phyloP scores from a whole-genome alignment of 2,888 invertebrate species.

The Coenonympha glycerion region DNA sequence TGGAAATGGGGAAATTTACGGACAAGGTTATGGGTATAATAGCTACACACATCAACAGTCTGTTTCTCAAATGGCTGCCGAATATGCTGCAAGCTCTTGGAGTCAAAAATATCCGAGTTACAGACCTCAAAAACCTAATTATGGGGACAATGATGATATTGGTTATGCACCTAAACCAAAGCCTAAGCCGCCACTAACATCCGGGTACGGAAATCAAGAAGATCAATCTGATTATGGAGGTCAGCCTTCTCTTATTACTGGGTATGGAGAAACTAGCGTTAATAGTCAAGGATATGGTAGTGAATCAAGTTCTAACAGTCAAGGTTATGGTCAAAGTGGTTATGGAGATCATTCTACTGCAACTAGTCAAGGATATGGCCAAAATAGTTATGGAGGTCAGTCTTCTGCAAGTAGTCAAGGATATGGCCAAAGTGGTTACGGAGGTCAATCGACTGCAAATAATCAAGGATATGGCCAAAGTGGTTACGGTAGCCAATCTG shows the following conservation, averaged over 20 bases:
- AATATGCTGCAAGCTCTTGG: conserved; percentile 24
- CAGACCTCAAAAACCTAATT: conserved; percentile 26
- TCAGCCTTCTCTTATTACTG: conserved; percentile 1
- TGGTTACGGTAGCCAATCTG: conserved; percentile 14
- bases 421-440: conserved; percentile 11
- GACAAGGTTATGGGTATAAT: conserved; percentile 26
- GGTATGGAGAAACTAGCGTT: conserved; percentile 5
- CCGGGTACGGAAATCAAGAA: conserved; percentile 16
- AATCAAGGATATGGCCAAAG: conserved; percentile 15
- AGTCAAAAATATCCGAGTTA: conserved; percentile 18
- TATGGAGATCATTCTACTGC: background rate
- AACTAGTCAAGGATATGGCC: conserved; percentile 9
- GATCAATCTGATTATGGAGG: conserved; percentile 19
- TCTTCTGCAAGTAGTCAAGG: conserved; percentile 1
- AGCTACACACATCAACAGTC: conserved; percentile 22
- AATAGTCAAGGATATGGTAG: conserved; percentile 11
- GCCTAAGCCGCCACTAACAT: conserved; percentile 25
- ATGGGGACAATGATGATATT: conserved; percentile 6
- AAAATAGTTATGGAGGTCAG: conserved; percentile 8
- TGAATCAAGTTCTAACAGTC: conserved; percentile 4
- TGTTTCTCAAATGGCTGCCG: conserved; percentile 22
- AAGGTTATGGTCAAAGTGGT: conserved; percentile 9
- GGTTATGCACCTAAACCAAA: conserved; percentile 14
- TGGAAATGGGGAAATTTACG: conserved; percentile 13
- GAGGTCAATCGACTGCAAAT: conserved; percentile 7